phyloP scores from a whole-genome alignment of 2,113 vertebrate genomes.

The Rattus rattus region DNA sequence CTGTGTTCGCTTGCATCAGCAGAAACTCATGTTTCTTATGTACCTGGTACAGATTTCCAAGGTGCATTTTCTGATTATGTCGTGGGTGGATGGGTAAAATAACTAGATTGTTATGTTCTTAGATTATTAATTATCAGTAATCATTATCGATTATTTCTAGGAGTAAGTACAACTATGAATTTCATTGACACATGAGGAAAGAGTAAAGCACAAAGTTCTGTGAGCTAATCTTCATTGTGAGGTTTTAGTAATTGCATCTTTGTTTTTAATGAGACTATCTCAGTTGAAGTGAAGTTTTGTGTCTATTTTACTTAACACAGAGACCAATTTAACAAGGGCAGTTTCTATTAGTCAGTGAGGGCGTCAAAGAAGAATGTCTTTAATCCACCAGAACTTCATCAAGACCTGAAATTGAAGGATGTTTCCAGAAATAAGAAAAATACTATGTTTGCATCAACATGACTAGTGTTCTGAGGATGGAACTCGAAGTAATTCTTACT shows the following conservation, averaged over 20 bases:
- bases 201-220: not conserved
- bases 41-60: not conserved
- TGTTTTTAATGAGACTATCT: not conserved
- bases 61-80: not conserved
- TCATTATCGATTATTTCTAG: not conserved
- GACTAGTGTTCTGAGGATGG: not conserved
- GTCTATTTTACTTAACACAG: not conserved
- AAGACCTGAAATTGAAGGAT: not conserved
- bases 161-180: not conserved
- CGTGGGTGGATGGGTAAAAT: not conserved
- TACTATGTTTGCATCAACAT: not conserved
- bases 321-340: not conserved
- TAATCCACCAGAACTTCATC: not conserved
- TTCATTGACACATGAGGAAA: not conserved
- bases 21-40: conserved; percentile 4
- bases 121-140: conserved; percentile 14
- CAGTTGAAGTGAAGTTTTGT: not conserved
- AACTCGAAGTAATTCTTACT: not conserved
- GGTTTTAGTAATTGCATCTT: not conserved
- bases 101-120: not conserved
- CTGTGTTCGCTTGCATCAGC: not conserved
- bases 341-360: not conserved
- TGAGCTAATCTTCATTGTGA: not conserved
- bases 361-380: not conserved
- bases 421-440: not conserved